Percentiles rank a stretch among this genome's conserved stretches.
These are phyloP conservation scores for Steatocranus sp. DNA, from an alignment of 2,797 vertebrate genomes.

Conservation along the genomic window DNA sequence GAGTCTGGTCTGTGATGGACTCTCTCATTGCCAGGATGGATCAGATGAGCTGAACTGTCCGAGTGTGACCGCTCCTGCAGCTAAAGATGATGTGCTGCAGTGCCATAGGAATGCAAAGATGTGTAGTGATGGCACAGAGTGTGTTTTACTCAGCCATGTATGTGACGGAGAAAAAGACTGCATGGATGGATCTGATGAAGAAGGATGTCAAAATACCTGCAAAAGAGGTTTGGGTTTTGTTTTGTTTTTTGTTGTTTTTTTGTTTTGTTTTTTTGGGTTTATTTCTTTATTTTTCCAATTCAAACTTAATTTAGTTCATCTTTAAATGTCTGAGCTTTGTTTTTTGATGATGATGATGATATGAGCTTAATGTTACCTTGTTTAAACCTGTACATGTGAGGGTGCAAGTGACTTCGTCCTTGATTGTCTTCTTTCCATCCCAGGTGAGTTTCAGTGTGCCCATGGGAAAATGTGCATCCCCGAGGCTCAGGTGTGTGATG, in stretches of 20 bases:
- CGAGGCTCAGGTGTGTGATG: slow-evolving; percentile 75
- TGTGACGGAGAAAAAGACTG: slow-evolving; percentile 85
- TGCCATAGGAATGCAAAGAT: slow-evolving; percentile 56
- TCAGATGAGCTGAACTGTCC: slow-evolving; percentile 64
- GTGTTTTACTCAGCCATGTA: slow-evolving; percentile 72
- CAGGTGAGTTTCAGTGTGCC: slow-evolving; percentile 81
- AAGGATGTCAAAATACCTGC: slow-evolving; percentile 61
- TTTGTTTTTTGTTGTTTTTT: no score
- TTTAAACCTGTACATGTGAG: not conserved
- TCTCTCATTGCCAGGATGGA: slow-evolving; percentile 57
- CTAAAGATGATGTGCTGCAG: not conserved
- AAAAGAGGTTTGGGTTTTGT: slow-evolving; percentile 48
- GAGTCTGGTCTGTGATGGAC: slow-evolving; percentile 63
- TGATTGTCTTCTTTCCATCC: no score
- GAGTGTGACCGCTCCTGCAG: accelerated
- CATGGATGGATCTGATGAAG: slow-evolving; percentile 75
- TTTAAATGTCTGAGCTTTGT: not conserved
- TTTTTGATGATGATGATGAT: no score
- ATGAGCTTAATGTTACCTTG: not conserved
- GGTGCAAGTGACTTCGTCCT: accelerated
- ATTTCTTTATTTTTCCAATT: not conserved
- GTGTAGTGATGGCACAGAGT: slow-evolving; percentile 73
- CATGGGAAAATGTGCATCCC: slow-evolving; percentile 73
- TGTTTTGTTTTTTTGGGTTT: not conserved
- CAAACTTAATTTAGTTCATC: not conserved